Percentiles rank a stretch among this genome's conserved stretches.
Conservation (phyloP, 2,113 vertebrate genomes). For the Neoarius graeffei region DNA sequence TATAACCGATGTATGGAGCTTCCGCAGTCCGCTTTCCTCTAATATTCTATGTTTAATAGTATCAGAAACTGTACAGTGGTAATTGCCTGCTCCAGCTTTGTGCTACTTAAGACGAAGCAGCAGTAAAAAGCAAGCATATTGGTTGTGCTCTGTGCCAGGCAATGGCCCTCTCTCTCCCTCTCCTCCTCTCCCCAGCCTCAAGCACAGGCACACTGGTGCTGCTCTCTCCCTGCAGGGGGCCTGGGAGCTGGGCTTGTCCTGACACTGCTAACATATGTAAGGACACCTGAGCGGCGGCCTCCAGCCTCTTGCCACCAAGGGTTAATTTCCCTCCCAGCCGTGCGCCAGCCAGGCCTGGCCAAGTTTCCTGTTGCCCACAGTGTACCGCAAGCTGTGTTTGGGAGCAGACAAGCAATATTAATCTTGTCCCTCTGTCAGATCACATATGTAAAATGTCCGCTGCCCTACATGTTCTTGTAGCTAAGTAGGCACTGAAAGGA, state of each 20-base stretch:
- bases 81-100: conserved; percentile 52
- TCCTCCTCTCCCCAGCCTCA: conserved; percentile 80
- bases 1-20: neutral
- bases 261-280: conserved; percentile 84
- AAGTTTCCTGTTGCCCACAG: conserved; percentile 86
- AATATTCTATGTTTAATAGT: neutral
- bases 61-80: conserved; percentile 71
- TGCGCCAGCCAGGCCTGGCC: conserved; percentile 80
- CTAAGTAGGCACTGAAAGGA: conserved; percentile 63
- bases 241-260: conserved; percentile 67
- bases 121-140: conserved; percentile 74
- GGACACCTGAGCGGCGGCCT: conserved; percentile 83
- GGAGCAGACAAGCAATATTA: conserved; percentile 89
- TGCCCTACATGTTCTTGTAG: conserved; percentile 81
- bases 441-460: conserved; percentile 91
- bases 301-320: conserved; percentile 84
- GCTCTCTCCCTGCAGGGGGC: conserved; percentile 74
- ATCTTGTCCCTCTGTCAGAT: conserved; percentile 89
- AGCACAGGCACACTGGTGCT: conserved; percentile 74
- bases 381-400: conserved; percentile 89
- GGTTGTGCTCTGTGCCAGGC: conserved; percentile 80
- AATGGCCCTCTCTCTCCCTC: conserved; percentile 75
- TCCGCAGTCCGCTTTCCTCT: neutral
- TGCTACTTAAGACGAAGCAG: conserved; percentile 58
- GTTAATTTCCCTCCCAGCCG: conserved; percentile 90